Conservation (phyloP, 2,797 vertebrate genomes). For the Myoxocephalus aenaeus region DNA sequence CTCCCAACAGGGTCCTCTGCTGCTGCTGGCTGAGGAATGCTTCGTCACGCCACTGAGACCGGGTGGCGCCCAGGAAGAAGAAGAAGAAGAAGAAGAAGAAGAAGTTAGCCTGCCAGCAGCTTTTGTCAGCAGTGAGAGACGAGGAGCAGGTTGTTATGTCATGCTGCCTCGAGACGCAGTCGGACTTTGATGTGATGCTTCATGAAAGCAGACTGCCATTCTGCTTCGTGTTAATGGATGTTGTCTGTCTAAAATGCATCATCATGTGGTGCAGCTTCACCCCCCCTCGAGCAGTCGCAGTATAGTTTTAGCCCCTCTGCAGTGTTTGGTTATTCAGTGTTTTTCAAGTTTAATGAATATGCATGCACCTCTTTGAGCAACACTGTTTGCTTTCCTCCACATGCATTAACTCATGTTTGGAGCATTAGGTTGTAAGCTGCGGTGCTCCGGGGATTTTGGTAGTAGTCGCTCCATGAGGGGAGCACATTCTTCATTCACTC, state of each 20-base stretch:
- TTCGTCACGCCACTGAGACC: conserved; percentile 46
- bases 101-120: conserved; percentile 4
- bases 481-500: conserved; percentile 9
- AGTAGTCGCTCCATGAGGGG: conserved; percentile 1
- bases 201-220: conserved; percentile 33
- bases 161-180: conserved; percentile 23
- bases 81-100: not conserved
- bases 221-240: conserved; percentile 21
- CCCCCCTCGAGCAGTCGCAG: not conserved
- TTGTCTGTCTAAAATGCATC: conserved; percentile 26
- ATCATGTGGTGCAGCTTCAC: conserved; percentile 15
- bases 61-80: conserved; percentile 38
- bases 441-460: conserved; percentile 15
- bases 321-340: conserved; percentile 45
- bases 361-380: conserved; percentile 26
- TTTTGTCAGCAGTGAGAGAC: conserved; percentile 44
- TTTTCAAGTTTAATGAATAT: conserved; percentile 43
- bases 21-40: conserved; percentile 55
- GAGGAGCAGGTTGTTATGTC: conserved; percentile 39
- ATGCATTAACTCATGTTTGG: conserved; percentile 20
- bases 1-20: not conserved
- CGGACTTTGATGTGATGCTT: conserved; percentile 38
- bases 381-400: conserved; percentile 38
- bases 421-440: conserved; percentile 21
- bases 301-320: not conserved